Evolutionary conservation across 2,888 invertebrate genomes (phyloP).

Genomic region (Stenolophus ochropezus): DNA sequence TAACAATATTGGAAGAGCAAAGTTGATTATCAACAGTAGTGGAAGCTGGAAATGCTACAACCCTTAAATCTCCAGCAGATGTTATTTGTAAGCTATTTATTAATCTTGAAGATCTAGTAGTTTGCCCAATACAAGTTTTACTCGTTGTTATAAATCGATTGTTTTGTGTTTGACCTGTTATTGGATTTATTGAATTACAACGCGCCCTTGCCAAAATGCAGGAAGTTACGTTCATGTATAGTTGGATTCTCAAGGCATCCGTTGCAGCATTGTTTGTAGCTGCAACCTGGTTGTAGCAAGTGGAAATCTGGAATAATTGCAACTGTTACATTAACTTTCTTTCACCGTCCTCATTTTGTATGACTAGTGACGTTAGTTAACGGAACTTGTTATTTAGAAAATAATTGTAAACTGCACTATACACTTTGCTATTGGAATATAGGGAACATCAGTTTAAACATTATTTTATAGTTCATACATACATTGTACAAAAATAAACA

Average conservation of each 20-base stretch:
- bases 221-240: slow-evolving; percentile 8
- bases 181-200: slow-evolving; percentile 13
- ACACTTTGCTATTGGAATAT: too few relatives aligned
- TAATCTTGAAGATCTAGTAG: not conserved
- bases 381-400: not conserved
- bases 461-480: too few relatives aligned
- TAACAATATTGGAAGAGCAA: not conserved
- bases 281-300: slow-evolving; percentile 30
- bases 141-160: not conserved
- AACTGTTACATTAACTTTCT: slow-evolving; percentile 5
- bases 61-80: not conserved
- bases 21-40: not conserved
- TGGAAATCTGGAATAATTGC: slow-evolving; percentile 33
- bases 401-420: too few relatives aligned
- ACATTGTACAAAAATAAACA: too few relatives aligned
- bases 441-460: too few relatives aligned
- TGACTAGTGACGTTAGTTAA: not conserved
- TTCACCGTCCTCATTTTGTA: not conserved
- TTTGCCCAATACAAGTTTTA: not conserved
- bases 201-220: slow-evolving; percentile 23
- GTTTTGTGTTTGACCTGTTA: slow-evolving; percentile 10
- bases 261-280: not conserved
- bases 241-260: not conserved
- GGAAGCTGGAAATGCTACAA: not conserved
- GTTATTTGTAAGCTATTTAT: slow-evolving; percentile 10